Percentiles rank a stretch among this genome's conserved stretches.
These are phyloP conservation scores for Zhengitettix transpicula DNA, from an alignment of 2,888 invertebrate genomes.

Conservation along the genomic window DNA sequence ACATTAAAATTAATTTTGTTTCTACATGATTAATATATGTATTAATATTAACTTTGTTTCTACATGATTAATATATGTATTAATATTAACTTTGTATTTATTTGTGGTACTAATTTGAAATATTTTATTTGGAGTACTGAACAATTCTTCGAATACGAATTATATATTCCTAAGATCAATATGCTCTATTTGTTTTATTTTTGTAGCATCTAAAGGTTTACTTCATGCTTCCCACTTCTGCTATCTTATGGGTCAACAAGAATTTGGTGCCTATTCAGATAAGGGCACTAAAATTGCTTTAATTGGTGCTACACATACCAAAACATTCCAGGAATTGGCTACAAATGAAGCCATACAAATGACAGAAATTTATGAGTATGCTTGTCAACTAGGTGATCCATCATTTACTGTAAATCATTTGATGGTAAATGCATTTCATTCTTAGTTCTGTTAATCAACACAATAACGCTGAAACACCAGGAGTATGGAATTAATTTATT, in stretches of 20 bases:
- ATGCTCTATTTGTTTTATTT: neutral
- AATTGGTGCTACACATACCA: slow-evolving; percentile 55
- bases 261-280: slow-evolving; percentile 26
- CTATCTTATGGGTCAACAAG: slow-evolving; percentile 71
- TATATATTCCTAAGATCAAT: no score
- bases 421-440: no score
- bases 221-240: slow-evolving; percentile 89
- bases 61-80: no score
- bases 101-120: no score
- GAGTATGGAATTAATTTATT: neutral
- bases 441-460: no score
- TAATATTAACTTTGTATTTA: no score
- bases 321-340: slow-evolving; percentile 48
- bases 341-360: slow-evolving; percentile 76
- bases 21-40: no score
- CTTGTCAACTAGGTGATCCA: slow-evolving; percentile 59
- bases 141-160: no score
- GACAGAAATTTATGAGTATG: slow-evolving; percentile 92
- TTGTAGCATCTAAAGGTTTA: slow-evolving; percentile 53
- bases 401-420: slow-evolving; percentile 27
- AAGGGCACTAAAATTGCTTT: slow-evolving; percentile 48
- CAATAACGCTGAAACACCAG: no score
- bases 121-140: no score
- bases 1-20: no score
- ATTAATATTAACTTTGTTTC: no score